Base-by-base conservation (phyloP, 2,888 invertebrate species). In the Margaritifera margaritifera region DNA sequence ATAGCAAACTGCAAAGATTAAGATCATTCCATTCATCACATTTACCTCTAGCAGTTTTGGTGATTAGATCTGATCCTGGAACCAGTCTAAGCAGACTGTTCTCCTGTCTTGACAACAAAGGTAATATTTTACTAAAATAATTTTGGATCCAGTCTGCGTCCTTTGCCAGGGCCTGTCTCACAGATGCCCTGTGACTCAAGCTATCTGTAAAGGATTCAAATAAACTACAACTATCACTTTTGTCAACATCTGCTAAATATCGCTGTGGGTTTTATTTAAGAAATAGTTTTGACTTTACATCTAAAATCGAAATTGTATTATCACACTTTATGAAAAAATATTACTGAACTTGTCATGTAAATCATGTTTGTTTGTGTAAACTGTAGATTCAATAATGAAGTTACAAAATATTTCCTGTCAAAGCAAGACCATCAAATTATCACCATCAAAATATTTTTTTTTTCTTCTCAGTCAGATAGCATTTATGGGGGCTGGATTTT, bases 71-170 rank as follows among this genome's bases (percentile, higher is more conserved):
- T 50, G 74, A 66, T 42, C 75, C 73, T 24, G 80, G 80, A 2
- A 78, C 55, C 59, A 80, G 69, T 22, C 68, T 64, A 53, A 82
- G 55, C n/a, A 84, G 61, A 22, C 65, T 59, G 64, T 82, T 84
- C 24, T 82, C 80, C 60, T 82, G 82, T 57, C 72, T 68, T 6
- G 57, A 54, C 61, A 81, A 68, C 79, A 80, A 75, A 0, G 81
- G 78, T 31, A 78, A 59, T 24, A 81, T 72, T 59, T 80, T 78
- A 55, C 75, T 75, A 57, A 84, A 78, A 68, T 82, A 84, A 51
- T 76, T 78, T 20, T 64, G 64, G 27, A 78, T 60, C 88, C 88
- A 88, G 20, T 79, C 77, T 24, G 75, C 60, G 67, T 88, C 87
- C 24, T 66, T 73, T 15, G 84, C 83, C 64, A 88, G 66, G 11